phyloP scores from a whole-genome alignment of 2,113 vertebrate species.

The Semnopithecus entellus region DNA sequence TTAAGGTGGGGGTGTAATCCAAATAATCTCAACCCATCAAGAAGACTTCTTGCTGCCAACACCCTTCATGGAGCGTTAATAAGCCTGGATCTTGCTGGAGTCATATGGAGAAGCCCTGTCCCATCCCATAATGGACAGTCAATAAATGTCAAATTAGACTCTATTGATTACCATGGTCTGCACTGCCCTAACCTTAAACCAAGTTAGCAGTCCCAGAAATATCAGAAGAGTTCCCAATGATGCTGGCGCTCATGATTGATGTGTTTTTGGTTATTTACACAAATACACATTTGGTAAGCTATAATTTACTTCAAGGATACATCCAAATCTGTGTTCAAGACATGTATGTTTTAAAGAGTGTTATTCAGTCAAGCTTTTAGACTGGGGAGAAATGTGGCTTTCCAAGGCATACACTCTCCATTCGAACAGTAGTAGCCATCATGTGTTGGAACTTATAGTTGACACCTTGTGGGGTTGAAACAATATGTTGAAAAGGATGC shows the following conservation, averaged over 20 bases:
- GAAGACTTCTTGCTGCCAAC: not conserved
- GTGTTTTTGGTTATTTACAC: not conserved
- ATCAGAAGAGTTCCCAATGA: not conserved
- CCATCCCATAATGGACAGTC: not conserved
- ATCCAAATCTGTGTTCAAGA: not conserved
- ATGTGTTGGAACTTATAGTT: not conserved
- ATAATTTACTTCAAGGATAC: not conserved
- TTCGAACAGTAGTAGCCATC: not conserved
- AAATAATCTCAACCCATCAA: not conserved
- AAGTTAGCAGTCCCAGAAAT: not conserved
- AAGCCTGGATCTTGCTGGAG: not conserved
- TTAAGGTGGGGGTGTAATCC: not conserved
- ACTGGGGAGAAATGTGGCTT: not conserved
- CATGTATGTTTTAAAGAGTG: not conserved
- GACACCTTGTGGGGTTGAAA: not conserved
- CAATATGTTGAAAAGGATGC: not conserved
- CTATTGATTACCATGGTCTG: not conserved
- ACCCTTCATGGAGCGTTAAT: not conserved
- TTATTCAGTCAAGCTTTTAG: not conserved
- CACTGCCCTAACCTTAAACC: not conserved
- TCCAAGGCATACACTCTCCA: fast-evolving
- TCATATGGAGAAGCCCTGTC: not conserved
- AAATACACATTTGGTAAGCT: not conserved
- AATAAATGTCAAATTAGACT: not conserved
- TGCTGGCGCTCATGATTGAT: not conserved